Evolutionary conservation across 1,140 invertebrate species (phyloP), one percentile per base, ranked within the genome.

Genomic region (Archivesica marissinica): DNA sequence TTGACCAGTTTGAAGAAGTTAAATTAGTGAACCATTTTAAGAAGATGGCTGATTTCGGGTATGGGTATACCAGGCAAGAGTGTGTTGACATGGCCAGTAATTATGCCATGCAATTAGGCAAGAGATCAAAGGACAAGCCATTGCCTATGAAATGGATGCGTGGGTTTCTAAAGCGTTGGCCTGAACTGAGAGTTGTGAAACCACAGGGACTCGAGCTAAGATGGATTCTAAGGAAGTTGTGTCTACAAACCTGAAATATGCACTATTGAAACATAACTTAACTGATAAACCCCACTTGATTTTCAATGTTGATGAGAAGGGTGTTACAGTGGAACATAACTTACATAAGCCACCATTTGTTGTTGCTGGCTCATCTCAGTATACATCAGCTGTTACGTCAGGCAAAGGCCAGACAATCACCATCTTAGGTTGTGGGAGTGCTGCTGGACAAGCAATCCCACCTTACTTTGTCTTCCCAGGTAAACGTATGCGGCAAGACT

Each of bases 271-370:
- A 64, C 59, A 68, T 50, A 59, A 90, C 54, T 52, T 93, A 44
- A 68, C 30, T 28, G 50, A 90, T 76, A 75, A 85, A 64, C 91
- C 92, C 41, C 76, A 93, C 77, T 75, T 56, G n/a, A 91, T 94
- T 33, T 94, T 88, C 72, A 94, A 94, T 80, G 88, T 94, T 66
- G 94, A 94, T 88, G 93, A 94, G 87, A 94, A 94, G 77, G 92
- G 91, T 2, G 93, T 92, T 86, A 85, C 89, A 2, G 47, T 94
- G 28, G 91, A 89, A 7, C 93, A 94, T n/a, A n/a, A n/a, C n/a
- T n/a, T n/a, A n/a, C n/a, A n/a, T 74, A 80, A 94, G 23, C 74
- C 82, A 38, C 61, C 83, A 4, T 17, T 39, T 64, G 56, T 66
- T 44, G 64, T 72, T 23, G 15, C 59, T n/a, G 41, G 17, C 17